Percentiles rank a stretch among this genome's conserved stretches.
Evolutionary conservation across 2,113 vertebrate species (phyloP).

Genomic region (Gavia stellata): DNA sequence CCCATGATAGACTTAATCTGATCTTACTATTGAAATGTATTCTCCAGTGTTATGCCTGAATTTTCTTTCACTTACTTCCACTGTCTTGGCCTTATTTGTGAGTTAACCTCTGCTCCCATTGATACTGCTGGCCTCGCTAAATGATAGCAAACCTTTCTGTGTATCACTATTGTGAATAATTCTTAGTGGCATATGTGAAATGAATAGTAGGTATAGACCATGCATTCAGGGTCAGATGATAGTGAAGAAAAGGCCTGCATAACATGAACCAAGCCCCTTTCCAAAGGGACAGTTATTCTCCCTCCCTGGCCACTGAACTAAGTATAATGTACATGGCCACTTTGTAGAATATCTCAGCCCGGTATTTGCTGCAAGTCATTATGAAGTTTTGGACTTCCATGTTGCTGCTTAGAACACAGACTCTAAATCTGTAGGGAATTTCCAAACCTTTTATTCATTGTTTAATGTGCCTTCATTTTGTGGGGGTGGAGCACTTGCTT

Average conservation of each 20-base stretch:
- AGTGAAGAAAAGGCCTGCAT: background rate
- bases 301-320: background rate
- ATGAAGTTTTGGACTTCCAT: background rate
- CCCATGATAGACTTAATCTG: background rate
- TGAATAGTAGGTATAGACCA: background rate
- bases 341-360: background rate
- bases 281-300: background rate
- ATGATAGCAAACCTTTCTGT: background rate
- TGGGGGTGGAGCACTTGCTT: background rate
- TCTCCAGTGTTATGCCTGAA: background rate
- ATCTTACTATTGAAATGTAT: background rate
- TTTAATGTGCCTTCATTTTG: background rate
- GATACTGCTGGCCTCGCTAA: accelerated
- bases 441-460: background rate
- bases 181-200: background rate
- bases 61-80: background rate
- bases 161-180: background rate
- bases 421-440: background rate
- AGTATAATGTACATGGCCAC: accelerated
- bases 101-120: background rate
- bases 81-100: background rate
- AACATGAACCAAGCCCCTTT: background rate
- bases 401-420: background rate
- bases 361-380: background rate
- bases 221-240: background rate